Evolutionary conservation across 2,888 invertebrate genomes (phyloP).

Genomic region (Hetaerina titia): DNA sequence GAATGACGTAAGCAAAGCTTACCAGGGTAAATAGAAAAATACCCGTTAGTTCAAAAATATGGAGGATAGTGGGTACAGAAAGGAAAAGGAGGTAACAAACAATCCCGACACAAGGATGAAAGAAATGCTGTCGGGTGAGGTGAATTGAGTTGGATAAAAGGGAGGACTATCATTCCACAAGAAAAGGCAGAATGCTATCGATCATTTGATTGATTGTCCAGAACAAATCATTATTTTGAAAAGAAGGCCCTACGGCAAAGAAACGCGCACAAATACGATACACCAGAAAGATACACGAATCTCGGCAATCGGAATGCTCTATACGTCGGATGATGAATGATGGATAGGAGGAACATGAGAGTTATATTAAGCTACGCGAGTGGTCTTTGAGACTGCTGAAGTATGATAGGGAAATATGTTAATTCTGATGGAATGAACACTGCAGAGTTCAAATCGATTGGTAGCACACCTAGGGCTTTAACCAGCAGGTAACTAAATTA

Average conservation of each 20-base stretch:
- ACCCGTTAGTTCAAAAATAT: no score
- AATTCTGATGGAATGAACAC: no score
- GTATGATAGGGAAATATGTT: background rate
- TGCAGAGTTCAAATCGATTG: no score
- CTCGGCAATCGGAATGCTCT: background rate
- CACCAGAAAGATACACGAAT: background rate
- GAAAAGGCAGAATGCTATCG: conserved; percentile 33
- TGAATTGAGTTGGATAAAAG: background rate
- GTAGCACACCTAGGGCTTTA: no score
- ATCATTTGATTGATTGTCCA: conserved; percentile 38
- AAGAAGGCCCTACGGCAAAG: background rate
- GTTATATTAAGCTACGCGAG: background rate
- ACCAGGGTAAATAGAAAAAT: no score
- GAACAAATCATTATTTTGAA: conserved; percentile 47
- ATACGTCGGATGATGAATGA: background rate
- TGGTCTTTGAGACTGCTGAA: background rate
- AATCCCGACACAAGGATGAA: background rate
- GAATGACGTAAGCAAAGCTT: no score
- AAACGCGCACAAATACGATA: background rate
- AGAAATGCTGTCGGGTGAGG: background rate
- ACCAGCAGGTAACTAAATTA: no score
- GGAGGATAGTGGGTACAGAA: background rate
- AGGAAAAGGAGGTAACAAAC: background rate
- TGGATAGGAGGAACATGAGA: background rate
- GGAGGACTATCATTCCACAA: background rate